Conservation (phyloP, 2,113 vertebrate genomes). For the Psittacula cyanocephala region DNA sequence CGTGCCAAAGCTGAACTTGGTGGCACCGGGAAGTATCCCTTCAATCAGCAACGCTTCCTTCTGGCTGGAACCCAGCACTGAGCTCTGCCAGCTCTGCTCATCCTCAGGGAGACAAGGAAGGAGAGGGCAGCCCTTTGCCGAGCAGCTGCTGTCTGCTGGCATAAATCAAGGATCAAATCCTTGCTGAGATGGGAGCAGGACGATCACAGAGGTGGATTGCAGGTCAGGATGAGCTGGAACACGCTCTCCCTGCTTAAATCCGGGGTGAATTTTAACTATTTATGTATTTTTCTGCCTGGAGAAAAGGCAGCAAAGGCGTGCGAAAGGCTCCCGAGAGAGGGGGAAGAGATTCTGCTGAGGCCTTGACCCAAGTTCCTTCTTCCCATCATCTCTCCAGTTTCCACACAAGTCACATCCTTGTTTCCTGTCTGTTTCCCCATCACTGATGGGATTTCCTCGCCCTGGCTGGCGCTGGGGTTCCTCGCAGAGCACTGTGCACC, state of each 20-base stretch:
- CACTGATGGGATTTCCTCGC: not conserved
- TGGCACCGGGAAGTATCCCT: not conserved
- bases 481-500: not conserved
- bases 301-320: no score
- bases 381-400: not conserved
- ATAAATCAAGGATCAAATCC: not conserved
- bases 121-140: not conserved
- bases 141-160: not conserved
- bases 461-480: not conserved
- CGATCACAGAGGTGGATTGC: not conserved
- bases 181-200: fast-evolving
- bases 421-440: not conserved
- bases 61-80: not conserved
- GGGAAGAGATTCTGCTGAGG: not conserved
- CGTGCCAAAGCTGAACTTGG: not conserved
- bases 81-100: not conserved
- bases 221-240: not conserved
- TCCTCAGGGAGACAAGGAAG: not conserved
- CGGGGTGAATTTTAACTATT: not conserved
- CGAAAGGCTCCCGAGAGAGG: not conserved
- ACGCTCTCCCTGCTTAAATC: not conserved
- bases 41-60: not conserved
- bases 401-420: fast-evolving
- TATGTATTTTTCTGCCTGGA: not conserved
- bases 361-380: not conserved